Evolutionary conservation across 2,888 invertebrate species (phyloP).

Genomic region (Psylliodes chrysocephalus): DNA sequence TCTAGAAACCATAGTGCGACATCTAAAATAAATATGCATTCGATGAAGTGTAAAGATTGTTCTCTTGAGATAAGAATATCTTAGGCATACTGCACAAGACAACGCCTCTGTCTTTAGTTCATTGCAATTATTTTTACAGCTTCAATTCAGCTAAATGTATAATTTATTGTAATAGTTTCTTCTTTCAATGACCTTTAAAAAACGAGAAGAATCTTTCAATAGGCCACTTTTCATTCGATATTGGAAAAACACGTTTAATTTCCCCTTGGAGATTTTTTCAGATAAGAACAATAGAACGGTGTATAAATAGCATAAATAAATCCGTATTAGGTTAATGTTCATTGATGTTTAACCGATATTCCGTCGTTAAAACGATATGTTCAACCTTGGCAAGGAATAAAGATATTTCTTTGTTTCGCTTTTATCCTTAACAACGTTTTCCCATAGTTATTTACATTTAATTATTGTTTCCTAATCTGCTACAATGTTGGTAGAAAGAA

Average conservation of each 20-base stretch:
- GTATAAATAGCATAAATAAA: conserved; percentile 22
- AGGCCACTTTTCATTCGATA: too few relatives aligned
- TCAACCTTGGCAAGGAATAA: conserved; percentile 30
- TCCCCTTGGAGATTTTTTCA: neutral
- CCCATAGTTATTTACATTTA: conserved; percentile 31
- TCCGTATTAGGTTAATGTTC: conserved; percentile 29
- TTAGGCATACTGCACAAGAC: too few relatives aligned
- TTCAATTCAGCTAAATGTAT: neutral
- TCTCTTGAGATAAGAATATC: too few relatives aligned
- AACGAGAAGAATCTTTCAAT: too few relatives aligned
- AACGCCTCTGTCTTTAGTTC: too few relatives aligned
- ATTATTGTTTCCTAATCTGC: conserved; percentile 20
- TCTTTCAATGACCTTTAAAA: neutral
- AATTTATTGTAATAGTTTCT: neutral
- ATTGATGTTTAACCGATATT: conserved; percentile 18
- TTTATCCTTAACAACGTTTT: conserved; percentile 28
- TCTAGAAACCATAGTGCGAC: too few relatives aligned
- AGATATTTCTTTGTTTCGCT: conserved; percentile 29
- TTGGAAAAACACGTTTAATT: neutral
- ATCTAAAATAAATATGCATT: too few relatives aligned
- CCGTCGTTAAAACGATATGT: conserved; percentile 19
- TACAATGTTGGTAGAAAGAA: neutral
- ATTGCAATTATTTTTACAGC: too few relatives aligned
- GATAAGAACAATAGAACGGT: conserved; percentile 14
- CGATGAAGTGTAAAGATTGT: too few relatives aligned